These are phyloP conservation scores for Pristionchus mayeri DNA, from an alignment of 2,888 invertebrate species.

Conservation along the genomic window DNA sequence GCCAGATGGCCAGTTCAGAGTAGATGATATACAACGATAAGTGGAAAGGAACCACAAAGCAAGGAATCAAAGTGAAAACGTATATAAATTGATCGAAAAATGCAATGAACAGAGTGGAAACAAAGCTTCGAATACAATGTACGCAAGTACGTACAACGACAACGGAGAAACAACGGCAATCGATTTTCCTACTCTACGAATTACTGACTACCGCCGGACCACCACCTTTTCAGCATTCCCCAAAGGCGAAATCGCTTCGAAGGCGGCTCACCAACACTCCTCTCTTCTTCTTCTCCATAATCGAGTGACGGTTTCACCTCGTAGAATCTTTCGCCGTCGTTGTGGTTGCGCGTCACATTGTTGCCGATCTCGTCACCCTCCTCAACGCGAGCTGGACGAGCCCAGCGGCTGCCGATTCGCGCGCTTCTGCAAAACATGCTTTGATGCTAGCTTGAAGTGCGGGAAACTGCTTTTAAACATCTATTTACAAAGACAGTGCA, in stretches of 20 bases:
- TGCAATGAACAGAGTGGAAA: neutral
- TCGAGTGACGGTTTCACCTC: neutral
- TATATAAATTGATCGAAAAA: neutral
- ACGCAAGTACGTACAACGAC: neutral
- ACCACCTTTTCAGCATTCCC: slow-evolving; percentile 40
- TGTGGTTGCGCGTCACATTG: neutral
- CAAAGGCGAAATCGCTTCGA: slow-evolving; percentile 15
- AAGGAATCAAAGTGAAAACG: neutral
- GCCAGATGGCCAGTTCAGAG: neutral
- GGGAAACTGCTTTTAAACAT: no score
- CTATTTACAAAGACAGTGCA: neutral
- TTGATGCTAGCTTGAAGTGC: neutral
- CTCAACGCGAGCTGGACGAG: neutral
- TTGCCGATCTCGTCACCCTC: neutral
- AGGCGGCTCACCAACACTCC: neutral
- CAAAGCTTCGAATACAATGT: neutral
- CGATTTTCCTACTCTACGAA: neutral
- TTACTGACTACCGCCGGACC: neutral
- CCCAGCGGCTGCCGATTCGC: slow-evolving; percentile 18
- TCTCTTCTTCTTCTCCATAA: neutral
- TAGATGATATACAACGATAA: neutral
- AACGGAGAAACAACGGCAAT: slow-evolving; percentile 13
- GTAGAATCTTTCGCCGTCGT: neutral
- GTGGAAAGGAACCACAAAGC: neutral
- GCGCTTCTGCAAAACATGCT: neutral